Conservation (phyloP, 2,888 invertebrate genomes). For the Drosophila differens region DNA sequence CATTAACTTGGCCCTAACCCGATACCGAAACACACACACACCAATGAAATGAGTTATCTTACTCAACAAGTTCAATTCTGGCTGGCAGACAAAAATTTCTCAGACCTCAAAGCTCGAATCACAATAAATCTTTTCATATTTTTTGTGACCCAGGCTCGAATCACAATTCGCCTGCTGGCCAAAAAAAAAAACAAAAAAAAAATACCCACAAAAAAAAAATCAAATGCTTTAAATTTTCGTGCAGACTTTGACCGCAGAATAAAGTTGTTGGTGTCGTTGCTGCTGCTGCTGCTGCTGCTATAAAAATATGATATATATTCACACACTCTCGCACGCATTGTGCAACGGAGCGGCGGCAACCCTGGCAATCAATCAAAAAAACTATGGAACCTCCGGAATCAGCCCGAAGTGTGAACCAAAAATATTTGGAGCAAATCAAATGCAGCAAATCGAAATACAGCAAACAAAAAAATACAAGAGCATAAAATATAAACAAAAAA, state of each 20-base stretch:
- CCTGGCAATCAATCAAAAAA: constrained; percentile 76
- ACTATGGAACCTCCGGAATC: constrained; percentile 67
- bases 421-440: constrained; percentile 80
- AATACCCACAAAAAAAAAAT: constrained; percentile 26
- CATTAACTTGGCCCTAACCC: constrained; percentile 12
- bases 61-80: constrained; percentile 58
- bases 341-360: constrained; percentile 20
- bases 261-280: constrained; percentile 42
- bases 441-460: constrained; percentile 48
- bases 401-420: constrained; percentile 71
- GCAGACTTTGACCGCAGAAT: constrained; percentile 72
- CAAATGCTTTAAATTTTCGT: constrained; percentile 67
- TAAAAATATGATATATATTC: constrained; percentile 80
- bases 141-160: constrained; percentile 46
- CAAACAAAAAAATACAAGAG: constrained; percentile 19
- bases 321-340: constrained; percentile 68
- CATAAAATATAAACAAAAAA: constrained; percentile 12
- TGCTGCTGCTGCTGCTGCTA: constrained; percentile 45
- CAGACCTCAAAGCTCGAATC: constrained; percentile 42
- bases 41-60: constrained; percentile 58
- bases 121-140: constrained; percentile 68
- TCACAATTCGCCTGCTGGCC: constrained; percentile 31
- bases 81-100: constrained; percentile 53
- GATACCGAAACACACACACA: constrained; percentile 2
- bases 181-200: background rate